Evolutionary conservation across 2,888 invertebrate species (phyloP), one percentile per base, ranked within the genome.

Genomic region (Dendrolimus pini): DNA sequence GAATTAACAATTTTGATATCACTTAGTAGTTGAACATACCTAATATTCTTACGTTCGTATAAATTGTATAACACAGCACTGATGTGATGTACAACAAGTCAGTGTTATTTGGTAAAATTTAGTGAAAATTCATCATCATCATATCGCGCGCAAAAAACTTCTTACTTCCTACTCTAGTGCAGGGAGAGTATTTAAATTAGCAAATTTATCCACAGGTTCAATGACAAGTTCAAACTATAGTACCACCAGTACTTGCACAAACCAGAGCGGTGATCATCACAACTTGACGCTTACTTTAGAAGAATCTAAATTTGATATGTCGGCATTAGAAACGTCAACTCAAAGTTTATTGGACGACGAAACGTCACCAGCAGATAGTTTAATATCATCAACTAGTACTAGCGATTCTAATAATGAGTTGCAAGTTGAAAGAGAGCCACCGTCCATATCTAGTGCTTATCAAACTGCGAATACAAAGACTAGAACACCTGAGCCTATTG

Each of bases 321-420:
- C 94, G 2, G 93, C 95, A 55, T 89, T 93, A 55, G 94, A 94
- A 62, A 92, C 93, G 14, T 94, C 94, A 54, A 93, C 93, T 0
- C 93, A 93, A 53, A 93, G 93, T 60, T 82, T 96, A 47, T 86
- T 96, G 42, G 96, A 96, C 64, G 96, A 96, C 70, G 96, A 96
- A 75, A 95, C 95, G 0, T 96, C 96, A 0, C 96, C 96, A 12
- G 95, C 95, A 0, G 96, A 96, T 68, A 96, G 96, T 74, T 83
- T 96, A 56, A 94, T 95, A 62, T 93, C 93, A 52, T 91, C 91
- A 0, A 89, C 90, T 1, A 94, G 94, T 69, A 93, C 92, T 10
- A 93, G 93, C 56, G 94, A 93, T 65, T 91, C 92, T 0, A 92
- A 92, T 59, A 92, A 92, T 60, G 89, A 92, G 58, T 70, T 90